Percentiles rank a stretch among this genome's conserved stretches.
Conservation (phyloP, 2,888 invertebrate species). For the Steromphala cineraria region DNA sequence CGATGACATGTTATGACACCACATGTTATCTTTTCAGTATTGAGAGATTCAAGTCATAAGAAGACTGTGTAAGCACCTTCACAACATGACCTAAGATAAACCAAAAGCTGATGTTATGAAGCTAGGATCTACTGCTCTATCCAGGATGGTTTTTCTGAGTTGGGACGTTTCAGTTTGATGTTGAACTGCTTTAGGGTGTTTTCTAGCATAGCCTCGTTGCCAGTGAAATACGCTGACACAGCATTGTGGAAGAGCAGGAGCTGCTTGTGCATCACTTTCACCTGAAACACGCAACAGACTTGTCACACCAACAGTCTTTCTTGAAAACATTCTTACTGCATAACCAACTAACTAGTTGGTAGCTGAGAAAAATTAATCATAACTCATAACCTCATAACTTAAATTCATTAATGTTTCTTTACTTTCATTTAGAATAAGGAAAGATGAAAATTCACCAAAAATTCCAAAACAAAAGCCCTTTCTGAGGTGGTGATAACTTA, state of each 20-base stretch:
- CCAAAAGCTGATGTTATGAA: not conserved
- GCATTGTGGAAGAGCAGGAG: conserved; percentile 96
- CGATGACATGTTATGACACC: too few relatives aligned
- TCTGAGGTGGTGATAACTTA: too few relatives aligned
- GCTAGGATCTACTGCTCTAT: conserved; percentile 79
- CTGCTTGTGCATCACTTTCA: conserved; percentile 99
- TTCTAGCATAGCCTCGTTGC: conserved; percentile 94
- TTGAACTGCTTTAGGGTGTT: conserved; percentile 96
- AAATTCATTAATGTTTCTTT: too few relatives aligned
- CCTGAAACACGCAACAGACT: conserved; percentile 81
- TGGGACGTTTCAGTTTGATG: conserved; percentile 90
- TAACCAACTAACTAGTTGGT: too few relatives aligned
- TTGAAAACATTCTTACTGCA: too few relatives aligned
- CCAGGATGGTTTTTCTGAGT: conserved; percentile 87
- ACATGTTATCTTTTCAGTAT: not conserved
- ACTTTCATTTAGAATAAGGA: too few relatives aligned
- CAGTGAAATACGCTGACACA: conserved; percentile 96
- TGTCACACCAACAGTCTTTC: too few relatives aligned
- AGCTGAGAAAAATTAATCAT: too few relatives aligned
- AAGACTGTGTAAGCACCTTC: not conserved
- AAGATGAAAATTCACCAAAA: too few relatives aligned
- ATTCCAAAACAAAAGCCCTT: too few relatives aligned
- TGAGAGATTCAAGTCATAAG: not conserved
- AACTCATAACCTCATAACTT: too few relatives aligned
- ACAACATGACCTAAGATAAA: not conserved